These are phyloP conservation scores for Monopterus albus DNA, from an alignment of 2,113 vertebrate species.

Conservation along the genomic window DNA sequence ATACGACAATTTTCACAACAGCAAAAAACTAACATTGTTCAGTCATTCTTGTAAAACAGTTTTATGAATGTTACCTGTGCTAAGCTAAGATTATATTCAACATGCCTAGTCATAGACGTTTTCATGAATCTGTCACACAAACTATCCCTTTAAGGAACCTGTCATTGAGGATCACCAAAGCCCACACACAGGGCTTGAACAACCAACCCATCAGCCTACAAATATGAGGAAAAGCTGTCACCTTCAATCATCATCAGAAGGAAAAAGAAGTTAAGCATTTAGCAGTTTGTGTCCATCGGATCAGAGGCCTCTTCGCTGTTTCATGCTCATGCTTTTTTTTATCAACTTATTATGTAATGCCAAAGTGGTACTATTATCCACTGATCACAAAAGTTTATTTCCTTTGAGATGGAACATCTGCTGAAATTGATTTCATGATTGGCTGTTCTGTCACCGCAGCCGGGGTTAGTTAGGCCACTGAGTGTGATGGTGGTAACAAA, in stretches of 20 bases:
- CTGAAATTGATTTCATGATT: constrained; percentile 60
- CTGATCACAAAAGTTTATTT: constrained; percentile 66
- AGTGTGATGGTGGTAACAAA: constrained; percentile 50
- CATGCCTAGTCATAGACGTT: no score
- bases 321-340: constrained; percentile 36
- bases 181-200: constrained; percentile 42
- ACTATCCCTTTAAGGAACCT: constrained; percentile 18
- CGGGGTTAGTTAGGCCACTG: constrained; percentile 53
- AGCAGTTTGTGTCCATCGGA: constrained; percentile 61
- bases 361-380: constrained; percentile 65
- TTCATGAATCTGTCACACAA: neutral
- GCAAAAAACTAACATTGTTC: no score
- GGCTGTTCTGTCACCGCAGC: constrained; percentile 51
- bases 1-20: no score
- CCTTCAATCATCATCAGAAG: constrained; percentile 56
- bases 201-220: constrained; percentile 51
- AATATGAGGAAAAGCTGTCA: constrained; percentile 64
- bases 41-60: no score
- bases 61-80: no score
- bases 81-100: no score
- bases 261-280: constrained; percentile 57
- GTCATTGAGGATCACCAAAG: constrained; percentile 26
- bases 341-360: constrained; percentile 59
- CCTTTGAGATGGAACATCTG: constrained; percentile 67
- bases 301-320: constrained; percentile 39